Conservation (phyloP, 2,797 vertebrate species). For the Clamator glandarius region DNA sequence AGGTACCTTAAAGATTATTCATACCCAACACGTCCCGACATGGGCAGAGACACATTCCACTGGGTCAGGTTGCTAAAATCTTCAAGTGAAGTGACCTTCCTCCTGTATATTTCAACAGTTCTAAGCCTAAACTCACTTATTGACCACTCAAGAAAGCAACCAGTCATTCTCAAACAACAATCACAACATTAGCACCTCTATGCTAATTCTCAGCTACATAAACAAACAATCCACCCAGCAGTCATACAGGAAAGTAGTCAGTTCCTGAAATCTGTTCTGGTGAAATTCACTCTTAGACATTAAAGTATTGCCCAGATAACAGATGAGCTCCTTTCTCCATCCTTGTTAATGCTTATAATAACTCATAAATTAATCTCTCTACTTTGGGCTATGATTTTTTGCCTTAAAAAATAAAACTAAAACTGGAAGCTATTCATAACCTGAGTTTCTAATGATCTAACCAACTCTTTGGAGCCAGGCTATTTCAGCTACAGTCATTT, state of each 20-base stretch:
- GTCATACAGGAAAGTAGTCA: accelerated
- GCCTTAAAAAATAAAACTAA: neutral
- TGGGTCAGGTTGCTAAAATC: too few relatives aligned
- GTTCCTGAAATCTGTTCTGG: neutral
- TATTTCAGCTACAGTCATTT: neutral
- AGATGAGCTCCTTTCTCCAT: neutral
- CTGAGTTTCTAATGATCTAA: neutral
- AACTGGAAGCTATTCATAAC: neutral
- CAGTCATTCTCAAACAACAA: neutral
- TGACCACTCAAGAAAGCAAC: neutral
- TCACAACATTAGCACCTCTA: neutral
- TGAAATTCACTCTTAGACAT: neutral
- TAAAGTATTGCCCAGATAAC: neutral
- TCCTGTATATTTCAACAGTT: neutral
- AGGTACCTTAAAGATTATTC: too few relatives aligned
- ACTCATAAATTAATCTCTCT: neutral
- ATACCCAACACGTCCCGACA: too few relatives aligned
- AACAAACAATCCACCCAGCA: neutral
- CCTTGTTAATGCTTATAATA: neutral
- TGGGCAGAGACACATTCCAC: too few relatives aligned
- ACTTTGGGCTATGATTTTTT: neutral
- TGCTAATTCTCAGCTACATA: neutral
- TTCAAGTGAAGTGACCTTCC: neutral
- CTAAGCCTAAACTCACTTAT: neutral
- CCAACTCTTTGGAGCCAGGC: neutral